Base-by-base conservation (phyloP, 2,888 invertebrate species). In the Oxytorus armatus region DNA sequence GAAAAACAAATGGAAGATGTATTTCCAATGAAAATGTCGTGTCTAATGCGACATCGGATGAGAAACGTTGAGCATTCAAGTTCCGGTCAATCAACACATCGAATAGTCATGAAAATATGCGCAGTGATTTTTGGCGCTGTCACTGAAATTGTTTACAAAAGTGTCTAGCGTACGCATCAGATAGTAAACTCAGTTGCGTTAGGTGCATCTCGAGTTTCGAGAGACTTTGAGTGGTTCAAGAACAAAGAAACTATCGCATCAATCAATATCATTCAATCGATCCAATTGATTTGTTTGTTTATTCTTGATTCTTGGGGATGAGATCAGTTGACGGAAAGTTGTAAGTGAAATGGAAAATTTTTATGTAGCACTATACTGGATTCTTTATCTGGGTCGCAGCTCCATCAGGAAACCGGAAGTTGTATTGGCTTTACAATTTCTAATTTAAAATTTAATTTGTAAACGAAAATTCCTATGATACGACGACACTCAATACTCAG, bases 321-420 rank as follows among this genome's bases (percentile, higher is more conserved):
- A 16, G 11, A 57, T n/a, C n/a, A n/a, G n/a, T n/a, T n/a, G n/a
- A n/a, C n/a, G n/a, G n/a, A n/a, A n/a, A n/a, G n/a, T n/a, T n/a
- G n/a, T n/a, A n/a, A n/a, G n/a, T n/a, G n/a, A n/a, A n/a, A n/a
- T n/a, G n/a, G n/a, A n/a, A n/a, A n/a, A n/a, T n/a, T n/a, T n/a
- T n/a, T n/a, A n/a, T n/a, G n/a, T n/a, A n/a, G 3, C 8, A 42
- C 1, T n/a, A n/a, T 3, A n/a, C 42, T 42, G 8, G 42, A 42
- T n/a, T 10, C 42, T 42, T n/a, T 8, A 10, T 2, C 42, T 29
- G n/a, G n/a, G 5, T 29, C 29, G 29, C 3, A 29, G 3, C 2
- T 2, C 5, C 29, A 3, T 29, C 29, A 2, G 29, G 29, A 29
- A 14, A 53, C 66, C 66, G 66, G 66, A 66, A 66, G 51, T 66